A percentile compares a stretch with the other conserved stretches of the same genome.
Evolutionary conservation across 2,797 vertebrate genomes (phyloP).

Genomic region (Protosalanx chinensis): DNA sequence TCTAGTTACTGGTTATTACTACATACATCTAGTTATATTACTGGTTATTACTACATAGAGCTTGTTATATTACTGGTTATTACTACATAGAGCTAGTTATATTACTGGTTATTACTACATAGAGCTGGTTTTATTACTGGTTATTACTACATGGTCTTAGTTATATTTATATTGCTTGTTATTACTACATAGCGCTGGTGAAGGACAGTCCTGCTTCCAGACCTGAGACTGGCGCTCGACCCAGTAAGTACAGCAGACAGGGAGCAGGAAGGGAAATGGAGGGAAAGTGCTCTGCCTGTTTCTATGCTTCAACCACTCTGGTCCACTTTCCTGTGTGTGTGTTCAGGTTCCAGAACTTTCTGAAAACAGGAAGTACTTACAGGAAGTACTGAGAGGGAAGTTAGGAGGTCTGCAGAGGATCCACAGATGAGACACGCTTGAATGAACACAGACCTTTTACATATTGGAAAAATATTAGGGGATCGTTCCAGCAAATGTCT

Average conservation of each 20-base stretch:
- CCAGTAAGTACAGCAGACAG: constrained; percentile 61
- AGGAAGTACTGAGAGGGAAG: constrained; percentile 25
- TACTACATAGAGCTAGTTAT: too few species aligned
- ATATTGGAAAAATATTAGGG: constrained; percentile 53
- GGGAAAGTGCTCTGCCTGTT: constrained; percentile 19
- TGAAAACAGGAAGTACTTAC: constrained; percentile 23
- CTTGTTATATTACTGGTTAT: too few species aligned
- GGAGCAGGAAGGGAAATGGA: constrained; percentile 32
- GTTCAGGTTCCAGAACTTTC: constrained; percentile 47
- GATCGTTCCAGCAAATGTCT: constrained; percentile 49
- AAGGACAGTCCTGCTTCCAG: constrained; percentile 69
- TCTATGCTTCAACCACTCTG: constrained; percentile 24
- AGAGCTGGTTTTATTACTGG: not conserved
- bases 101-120: too few species aligned
- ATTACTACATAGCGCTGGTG: too few species aligned
- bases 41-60: too few species aligned
- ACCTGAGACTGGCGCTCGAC: constrained; percentile 58
- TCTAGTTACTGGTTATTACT: not conserved
- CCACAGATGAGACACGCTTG: constrained; percentile 30
- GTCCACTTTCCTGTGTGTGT: constrained; percentile 47
- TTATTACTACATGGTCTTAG: constrained; percentile 23
- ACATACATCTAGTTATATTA: not conserved
- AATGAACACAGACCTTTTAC: constrained; percentile 40
- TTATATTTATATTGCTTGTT: too few species aligned
- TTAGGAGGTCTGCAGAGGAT: constrained; percentile 14